Evolutionary conservation across 2,797 vertebrate genomes (phyloP).

Genomic region (Meda fulgida): DNA sequence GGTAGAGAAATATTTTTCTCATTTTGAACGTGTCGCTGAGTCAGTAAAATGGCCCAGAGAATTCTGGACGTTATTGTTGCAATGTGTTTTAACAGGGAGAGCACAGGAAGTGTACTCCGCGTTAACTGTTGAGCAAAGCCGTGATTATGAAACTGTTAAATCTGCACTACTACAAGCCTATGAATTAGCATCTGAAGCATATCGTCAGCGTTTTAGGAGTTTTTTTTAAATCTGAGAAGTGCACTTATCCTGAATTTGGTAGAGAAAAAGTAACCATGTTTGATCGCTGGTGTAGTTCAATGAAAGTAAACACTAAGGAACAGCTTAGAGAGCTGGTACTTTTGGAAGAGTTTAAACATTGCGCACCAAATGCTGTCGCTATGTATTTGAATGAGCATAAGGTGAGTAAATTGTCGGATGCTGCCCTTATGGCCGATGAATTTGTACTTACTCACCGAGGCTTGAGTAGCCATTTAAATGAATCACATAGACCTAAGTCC

Average conservation of each 20-base stretch:
- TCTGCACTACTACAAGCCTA: too few species aligned
- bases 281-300: neutral
- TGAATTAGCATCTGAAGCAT: too few species aligned
- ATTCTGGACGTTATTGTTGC: too few species aligned
- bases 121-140: too few species aligned
- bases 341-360: neutral
- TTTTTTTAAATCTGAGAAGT: neutral
- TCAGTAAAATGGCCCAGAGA: too few species aligned
- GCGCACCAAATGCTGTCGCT: neutral
- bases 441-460: neutral
- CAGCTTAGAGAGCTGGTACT: neutral
- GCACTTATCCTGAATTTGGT: neutral
- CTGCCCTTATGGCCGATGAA: neutral
- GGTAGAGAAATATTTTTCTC: too few species aligned
- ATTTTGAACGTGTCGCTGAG: too few species aligned
- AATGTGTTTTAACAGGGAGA: too few species aligned
- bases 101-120: too few species aligned
- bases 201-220: too few species aligned
- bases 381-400: neutral
- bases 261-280: neutral
- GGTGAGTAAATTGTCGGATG: neutral
- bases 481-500: neutral
- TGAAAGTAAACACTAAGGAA: neutral
- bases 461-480: neutral
- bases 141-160: too few species aligned